phyloP scores from a whole-genome alignment of 1,140 invertebrate species.

The Zaprionus camerounensis region DNA sequence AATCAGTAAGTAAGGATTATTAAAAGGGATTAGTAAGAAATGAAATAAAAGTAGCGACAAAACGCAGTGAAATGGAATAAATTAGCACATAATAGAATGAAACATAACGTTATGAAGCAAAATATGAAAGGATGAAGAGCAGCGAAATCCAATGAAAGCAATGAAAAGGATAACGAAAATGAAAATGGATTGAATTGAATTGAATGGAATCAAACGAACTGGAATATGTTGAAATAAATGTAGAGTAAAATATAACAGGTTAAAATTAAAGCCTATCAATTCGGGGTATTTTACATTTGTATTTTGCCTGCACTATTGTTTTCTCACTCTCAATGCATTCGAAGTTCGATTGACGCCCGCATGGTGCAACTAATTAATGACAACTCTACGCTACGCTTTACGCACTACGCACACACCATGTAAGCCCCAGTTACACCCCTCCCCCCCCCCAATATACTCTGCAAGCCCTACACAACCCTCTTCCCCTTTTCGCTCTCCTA shows the following conservation, averaged over 20 bases:
- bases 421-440: neutral
- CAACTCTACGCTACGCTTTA: neutral
- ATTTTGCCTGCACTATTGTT: neutral
- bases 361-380: constrained; percentile 44
- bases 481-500: constrained; percentile 29
- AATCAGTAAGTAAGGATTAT: neutral
- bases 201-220: neutral
- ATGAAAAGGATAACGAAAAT: neutral
- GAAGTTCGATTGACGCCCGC: constrained; percentile 16
- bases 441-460: neutral
- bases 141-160: neutral
- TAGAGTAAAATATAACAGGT: no score
- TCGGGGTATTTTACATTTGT: no score
- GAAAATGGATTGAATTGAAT: neutral
- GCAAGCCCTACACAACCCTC: neutral
- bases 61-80: neutral
- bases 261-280: no score
- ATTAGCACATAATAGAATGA: neutral
- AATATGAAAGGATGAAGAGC: neutral
- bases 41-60: neutral
- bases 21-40: neutral
- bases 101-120: neutral
- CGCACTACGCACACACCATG: neutral
- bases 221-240: neutral
- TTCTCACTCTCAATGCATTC: neutral